phyloP scores from a whole-genome alignment of 2,888 invertebrate genomes.

The Girardia tigrina region DNA sequence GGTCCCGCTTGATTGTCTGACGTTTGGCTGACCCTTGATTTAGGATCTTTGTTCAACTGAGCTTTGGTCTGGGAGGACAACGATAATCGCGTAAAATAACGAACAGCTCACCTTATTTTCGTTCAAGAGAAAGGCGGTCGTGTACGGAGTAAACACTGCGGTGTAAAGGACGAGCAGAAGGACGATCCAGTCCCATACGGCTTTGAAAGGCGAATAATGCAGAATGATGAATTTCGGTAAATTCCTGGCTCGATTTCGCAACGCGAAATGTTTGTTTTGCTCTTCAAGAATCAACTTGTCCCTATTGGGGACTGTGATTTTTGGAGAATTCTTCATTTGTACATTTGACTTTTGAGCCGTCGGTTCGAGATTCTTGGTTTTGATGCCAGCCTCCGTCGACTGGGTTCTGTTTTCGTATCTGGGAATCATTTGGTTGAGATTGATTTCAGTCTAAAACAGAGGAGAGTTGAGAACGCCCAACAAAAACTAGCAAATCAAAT shows the following conservation, averaged over 20 bases:
- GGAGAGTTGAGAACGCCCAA: too few species aligned
- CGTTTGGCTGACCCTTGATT: slow-evolving; percentile 39
- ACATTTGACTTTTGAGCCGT: background rate
- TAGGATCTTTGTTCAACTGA: slow-evolving; percentile 43
- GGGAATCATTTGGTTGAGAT: too few species aligned
- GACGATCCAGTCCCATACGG: slow-evolving; percentile 51
- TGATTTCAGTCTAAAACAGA: too few species aligned
- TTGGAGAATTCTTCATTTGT: background rate
- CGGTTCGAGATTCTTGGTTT: background rate
- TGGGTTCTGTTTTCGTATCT: too few species aligned
- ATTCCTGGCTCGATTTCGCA: slow-evolving; percentile 14
- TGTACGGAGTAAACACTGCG: slow-evolving; percentile 49
- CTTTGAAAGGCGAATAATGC: slow-evolving; percentile 51
- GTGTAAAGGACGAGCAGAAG: slow-evolving; percentile 49
- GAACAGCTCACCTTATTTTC: slow-evolving; percentile 39
- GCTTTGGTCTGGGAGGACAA: slow-evolving; percentile 42
- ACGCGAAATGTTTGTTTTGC: background rate
- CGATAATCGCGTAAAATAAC: too few species aligned
- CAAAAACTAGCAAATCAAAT: too few species aligned
- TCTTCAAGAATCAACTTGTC: background rate
- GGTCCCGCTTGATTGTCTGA: slow-evolving; percentile 42
- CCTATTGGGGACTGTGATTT: background rate
- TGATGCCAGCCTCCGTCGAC: background rate
- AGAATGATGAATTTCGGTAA: slow-evolving; percentile 48
- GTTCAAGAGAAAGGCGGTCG: slow-evolving; percentile 47